Evolutionary conservation across 2,888 invertebrate species (phyloP).

Genomic region (Dynastes tityus): DNA sequence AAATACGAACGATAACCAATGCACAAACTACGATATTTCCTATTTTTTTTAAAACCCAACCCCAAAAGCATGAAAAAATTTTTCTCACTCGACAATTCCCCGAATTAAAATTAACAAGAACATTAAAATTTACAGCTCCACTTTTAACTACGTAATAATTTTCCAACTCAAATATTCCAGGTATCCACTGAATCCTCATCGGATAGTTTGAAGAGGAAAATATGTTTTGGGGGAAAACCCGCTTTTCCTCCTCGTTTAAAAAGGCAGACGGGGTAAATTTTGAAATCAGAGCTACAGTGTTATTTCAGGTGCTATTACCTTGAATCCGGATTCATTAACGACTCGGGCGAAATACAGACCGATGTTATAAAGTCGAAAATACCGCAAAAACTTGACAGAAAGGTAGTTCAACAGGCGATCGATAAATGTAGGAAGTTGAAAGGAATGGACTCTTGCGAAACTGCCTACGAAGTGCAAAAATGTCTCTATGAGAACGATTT

Average conservation of each 20-base stretch:
- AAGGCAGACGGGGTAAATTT: slow-evolving; percentile 70
- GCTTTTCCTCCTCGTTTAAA: slow-evolving; percentile 56
- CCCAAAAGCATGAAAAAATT: too few species aligned
- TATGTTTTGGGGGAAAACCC: too few species aligned
- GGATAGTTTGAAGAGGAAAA: slow-evolving; percentile 59
- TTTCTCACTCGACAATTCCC: too few species aligned
- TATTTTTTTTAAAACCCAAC: too few species aligned
- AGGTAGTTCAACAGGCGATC: slow-evolving; percentile 58
- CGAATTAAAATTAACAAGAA: too few species aligned
- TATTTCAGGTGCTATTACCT: slow-evolving; percentile 72
- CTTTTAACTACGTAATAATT: background rate
- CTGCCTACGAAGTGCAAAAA: slow-evolving; percentile 57
- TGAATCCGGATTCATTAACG: slow-evolving; percentile 69
- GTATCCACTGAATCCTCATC: slow-evolving; percentile 30
- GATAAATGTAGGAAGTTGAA: slow-evolving; percentile 70
- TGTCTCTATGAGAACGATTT: slow-evolving; percentile 56
- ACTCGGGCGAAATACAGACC: slow-evolving; percentile 53
- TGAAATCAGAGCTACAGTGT: slow-evolving; percentile 69
- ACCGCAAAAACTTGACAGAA: slow-evolving; percentile 53
- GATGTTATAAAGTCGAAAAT: slow-evolving; percentile 55
- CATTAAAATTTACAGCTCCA: too few species aligned
- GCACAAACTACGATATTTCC: too few species aligned
- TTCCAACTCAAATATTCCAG: slow-evolving; percentile 7
- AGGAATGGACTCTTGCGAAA: slow-evolving; percentile 65
- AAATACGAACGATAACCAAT: too few species aligned